phyloP scores from a whole-genome alignment of 2,113 vertebrate species.

The Megaleporinus macrocephalus region DNA sequence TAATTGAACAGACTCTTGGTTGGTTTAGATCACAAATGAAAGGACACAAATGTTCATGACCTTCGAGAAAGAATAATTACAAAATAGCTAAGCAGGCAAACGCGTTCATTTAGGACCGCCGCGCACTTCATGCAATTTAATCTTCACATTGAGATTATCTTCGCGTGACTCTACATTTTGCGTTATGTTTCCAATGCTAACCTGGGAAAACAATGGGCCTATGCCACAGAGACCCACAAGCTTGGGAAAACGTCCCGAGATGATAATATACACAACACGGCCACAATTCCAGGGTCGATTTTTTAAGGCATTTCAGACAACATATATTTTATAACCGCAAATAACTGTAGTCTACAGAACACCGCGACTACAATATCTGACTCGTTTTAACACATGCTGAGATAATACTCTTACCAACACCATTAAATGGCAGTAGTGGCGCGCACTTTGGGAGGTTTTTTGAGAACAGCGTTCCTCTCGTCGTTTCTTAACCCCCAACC shows the following conservation, averaged over 20 bases:
- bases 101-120: neutral
- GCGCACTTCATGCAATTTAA: neutral
- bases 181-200: neutral
- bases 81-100: neutral
- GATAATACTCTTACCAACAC: neutral
- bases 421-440: neutral
- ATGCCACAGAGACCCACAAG: neutral
- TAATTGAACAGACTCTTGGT: neutral
- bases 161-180: neutral
- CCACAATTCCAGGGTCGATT: neutral
- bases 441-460: neutral
- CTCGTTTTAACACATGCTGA: too few species aligned
- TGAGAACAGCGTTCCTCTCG: neutral
- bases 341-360: neutral
- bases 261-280: neutral
- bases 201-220: neutral
- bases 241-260: neutral
- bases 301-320: neutral
- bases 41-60: neutral
- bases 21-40: neutral
- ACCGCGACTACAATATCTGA: too few species aligned
- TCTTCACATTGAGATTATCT: neutral
- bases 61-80: neutral
- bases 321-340: neutral
- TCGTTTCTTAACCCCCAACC: slow-evolving; percentile 80